phyloP scores from a whole-genome alignment of 2,797 vertebrate genomes.

The Hypotaenidia philippensis region DNA sequence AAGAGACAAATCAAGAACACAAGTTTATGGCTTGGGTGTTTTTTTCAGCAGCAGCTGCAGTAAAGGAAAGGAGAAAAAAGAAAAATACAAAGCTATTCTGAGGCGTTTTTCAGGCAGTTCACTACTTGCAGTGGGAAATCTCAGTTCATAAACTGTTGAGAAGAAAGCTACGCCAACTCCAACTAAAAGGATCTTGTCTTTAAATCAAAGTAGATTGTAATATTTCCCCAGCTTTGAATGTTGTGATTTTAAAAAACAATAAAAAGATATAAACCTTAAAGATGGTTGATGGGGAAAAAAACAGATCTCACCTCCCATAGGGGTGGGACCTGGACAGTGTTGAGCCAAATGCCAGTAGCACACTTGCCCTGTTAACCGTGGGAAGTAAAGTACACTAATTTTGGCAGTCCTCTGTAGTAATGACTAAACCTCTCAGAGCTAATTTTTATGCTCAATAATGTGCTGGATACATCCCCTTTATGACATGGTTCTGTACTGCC shows the following conservation, averaged over 20 bases:
- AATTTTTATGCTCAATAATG: not conserved
- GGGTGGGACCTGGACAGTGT: rapidly evolving
- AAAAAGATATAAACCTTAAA: not conserved
- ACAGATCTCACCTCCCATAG: rapidly evolving
- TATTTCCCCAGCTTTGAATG: not conserved
- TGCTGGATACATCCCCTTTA: not conserved
- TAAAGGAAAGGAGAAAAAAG: not conserved
- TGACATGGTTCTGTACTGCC: rapidly evolving
- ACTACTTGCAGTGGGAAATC: not conserved
- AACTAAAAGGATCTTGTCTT: not conserved
- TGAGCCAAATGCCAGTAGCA: not conserved
- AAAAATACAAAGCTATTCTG: not conserved
- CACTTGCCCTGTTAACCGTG: not conserved
- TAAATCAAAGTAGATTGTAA: not conserved
- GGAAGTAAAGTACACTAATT: not conserved
- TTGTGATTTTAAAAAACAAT: not conserved
- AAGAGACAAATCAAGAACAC: not conserved
- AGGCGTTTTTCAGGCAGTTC: not conserved
- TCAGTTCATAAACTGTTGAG: not conserved
- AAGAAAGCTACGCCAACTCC: not conserved
- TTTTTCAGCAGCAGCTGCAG: not conserved
- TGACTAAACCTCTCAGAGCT: not conserved
- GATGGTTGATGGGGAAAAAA: not conserved
- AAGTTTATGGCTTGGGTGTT: not conserved
- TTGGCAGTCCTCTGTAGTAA: not conserved